A percentile compares a stretch with the other conserved stretches of the same genome.
These are phyloP conservation scores for Apodemia arnacis DNA, from an alignment of 2,888 invertebrate species.

Conservation along the genomic window DNA sequence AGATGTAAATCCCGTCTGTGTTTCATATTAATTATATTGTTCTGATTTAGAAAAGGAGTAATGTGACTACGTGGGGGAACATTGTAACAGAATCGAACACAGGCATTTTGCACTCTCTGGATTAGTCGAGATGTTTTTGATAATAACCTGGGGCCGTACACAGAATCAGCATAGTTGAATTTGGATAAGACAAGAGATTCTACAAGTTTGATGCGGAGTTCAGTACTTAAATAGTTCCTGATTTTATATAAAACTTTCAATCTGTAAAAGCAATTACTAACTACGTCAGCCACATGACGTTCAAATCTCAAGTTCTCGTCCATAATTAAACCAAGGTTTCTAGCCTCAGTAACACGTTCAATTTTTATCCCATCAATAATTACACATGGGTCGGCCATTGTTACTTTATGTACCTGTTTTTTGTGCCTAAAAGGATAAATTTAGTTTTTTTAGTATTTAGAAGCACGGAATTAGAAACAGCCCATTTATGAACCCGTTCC, in stretches of 20 bases:
- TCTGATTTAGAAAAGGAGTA: too few species aligned
- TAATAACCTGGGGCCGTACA: background rate
- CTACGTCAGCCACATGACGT: too few species aligned
- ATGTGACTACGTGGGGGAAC: too few species aligned
- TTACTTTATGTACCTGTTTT: background rate
- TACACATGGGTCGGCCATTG: background rate
- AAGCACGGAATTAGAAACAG: background rate
- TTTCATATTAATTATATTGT: too few species aligned
- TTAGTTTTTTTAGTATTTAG: constrained; percentile 5
- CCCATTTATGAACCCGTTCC: background rate
- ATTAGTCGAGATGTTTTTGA: background rate
- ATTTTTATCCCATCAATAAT: background rate
- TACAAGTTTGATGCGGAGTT: constrained; percentile 16
- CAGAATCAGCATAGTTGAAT: constrained; percentile 27
- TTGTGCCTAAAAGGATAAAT: background rate
- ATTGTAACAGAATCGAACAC: too few species aligned
- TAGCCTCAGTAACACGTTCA: too few species aligned
- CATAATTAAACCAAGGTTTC: background rate
- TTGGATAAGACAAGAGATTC: constrained; percentile 29
- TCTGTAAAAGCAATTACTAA: background rate
- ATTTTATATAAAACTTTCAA: constrained; percentile 11
- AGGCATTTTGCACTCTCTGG: too few species aligned
- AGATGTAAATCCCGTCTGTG: too few species aligned
- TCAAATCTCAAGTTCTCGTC: background rate
- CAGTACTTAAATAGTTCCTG: background rate